Evolutionary conservation across 2,888 invertebrate genomes (phyloP).

Genomic region (Conomelus anceps): DNA sequence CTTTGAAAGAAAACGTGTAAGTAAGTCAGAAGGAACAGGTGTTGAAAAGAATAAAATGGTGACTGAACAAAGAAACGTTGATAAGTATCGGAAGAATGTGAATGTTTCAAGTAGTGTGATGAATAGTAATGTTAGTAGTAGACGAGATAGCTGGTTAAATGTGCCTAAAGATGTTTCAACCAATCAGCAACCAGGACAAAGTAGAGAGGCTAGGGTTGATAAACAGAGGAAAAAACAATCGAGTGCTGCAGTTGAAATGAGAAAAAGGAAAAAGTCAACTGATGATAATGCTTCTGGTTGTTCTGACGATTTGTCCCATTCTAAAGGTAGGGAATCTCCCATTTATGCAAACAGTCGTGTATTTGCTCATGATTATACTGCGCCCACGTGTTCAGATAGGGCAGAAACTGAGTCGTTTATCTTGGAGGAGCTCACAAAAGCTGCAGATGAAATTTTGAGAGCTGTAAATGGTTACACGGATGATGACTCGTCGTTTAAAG

Average conservation of each 20-base stretch:
- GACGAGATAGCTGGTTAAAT: conserved; percentile 34
- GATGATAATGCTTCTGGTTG: not conserved
- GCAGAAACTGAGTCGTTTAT: conserved; percentile 38
- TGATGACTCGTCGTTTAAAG: conserved; percentile 41
- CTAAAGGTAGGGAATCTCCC: conserved; percentile 20
- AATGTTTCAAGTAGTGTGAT: not conserved
- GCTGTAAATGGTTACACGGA: conserved; percentile 50
- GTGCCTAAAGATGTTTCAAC: conserved; percentile 29
- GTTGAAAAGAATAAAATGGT: not conserved
- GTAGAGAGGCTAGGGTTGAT: not conserved
- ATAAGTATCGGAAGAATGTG: not conserved
- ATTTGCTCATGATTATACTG: not conserved
- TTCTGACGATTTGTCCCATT: not conserved
- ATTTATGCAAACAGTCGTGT: conserved; percentile 25
- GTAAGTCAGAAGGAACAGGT: not conserved
- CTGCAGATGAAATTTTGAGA: conserved; percentile 53
- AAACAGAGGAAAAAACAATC: not conserved
- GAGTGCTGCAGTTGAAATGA: not conserved
- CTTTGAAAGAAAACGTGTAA: not conserved
- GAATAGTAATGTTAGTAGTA: conserved; percentile 26
- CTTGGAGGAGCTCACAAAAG: conserved; percentile 51
- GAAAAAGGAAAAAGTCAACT: not conserved
- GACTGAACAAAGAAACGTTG: not conserved
- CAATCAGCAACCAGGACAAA: conserved; percentile 15
- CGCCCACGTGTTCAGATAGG: conserved; percentile 7